A percentile compares a stretch with the other conserved stretches of the same genome.
phyloP scores from a whole-genome alignment of 2,888 invertebrate genomes.

The Cacoxenus indagator region DNA sequence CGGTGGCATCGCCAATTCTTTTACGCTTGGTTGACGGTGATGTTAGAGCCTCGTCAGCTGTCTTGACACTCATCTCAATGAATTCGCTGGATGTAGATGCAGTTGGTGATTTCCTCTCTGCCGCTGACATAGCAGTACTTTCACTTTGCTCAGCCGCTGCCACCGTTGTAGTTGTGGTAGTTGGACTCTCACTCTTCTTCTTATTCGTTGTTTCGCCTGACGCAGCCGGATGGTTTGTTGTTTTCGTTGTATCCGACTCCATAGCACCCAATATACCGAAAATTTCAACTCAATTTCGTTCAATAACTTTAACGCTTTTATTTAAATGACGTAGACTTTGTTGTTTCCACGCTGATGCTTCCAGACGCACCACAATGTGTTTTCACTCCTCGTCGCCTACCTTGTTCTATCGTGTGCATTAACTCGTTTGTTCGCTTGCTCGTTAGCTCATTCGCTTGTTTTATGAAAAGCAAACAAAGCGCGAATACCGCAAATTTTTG shows the following conservation, averaged over 20 bases:
- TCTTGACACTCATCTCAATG: slow-evolving; percentile 5
- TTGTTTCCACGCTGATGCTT: slow-evolving; percentile 27
- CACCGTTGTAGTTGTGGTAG: neutral
- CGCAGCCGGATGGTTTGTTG: slow-evolving; percentile 15
- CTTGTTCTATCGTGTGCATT: slow-evolving; percentile 36
- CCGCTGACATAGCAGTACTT: slow-evolving; percentile 41
- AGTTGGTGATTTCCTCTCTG: too few relatives aligned
- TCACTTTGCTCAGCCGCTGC: slow-evolving; percentile 46
- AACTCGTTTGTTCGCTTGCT: neutral
- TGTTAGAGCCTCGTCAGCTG: slow-evolving; percentile 29
- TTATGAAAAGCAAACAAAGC: slow-evolving; percentile 49
- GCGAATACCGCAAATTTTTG: slow-evolving; percentile 37
- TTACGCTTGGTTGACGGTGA: slow-evolving; percentile 49
- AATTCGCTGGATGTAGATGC: too few relatives aligned
- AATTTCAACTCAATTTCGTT: neutral
- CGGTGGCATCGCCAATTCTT: slow-evolving; percentile 27
- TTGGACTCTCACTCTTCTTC: slow-evolving; percentile 32
- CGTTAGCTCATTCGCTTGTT: slow-evolving; percentile 32
- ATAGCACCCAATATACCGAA: slow-evolving; percentile 28
- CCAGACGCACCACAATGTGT: too few relatives aligned
- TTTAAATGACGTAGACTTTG: slow-evolving; percentile 44
- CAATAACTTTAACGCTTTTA: slow-evolving; percentile 25
- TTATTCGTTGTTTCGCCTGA: slow-evolving; percentile 13
- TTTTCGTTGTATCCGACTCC: slow-evolving; percentile 57
- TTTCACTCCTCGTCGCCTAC: too few relatives aligned